Evolutionary conservation across 2,113 vertebrate genomes (phyloP).

Genomic region (Vulpes lagopus): DNA sequence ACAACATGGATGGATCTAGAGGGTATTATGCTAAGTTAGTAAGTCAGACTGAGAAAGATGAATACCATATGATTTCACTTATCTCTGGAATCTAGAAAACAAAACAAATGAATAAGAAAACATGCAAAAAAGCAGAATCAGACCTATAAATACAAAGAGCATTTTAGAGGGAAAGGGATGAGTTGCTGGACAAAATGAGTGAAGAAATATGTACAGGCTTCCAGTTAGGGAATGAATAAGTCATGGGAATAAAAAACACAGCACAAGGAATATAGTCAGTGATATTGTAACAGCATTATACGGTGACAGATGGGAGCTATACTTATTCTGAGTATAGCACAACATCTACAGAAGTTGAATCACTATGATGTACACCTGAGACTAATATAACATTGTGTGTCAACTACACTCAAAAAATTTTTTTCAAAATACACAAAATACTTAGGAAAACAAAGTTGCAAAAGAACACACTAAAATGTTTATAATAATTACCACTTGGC

Average conservation of each 20-base stretch:
- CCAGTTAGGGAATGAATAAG: not conserved
- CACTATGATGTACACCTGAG: not conserved
- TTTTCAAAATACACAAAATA: not conserved
- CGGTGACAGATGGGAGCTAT: not conserved
- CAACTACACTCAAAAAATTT: not conserved
- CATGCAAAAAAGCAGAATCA: not conserved
- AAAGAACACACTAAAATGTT: not conserved
- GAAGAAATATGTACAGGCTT: not conserved
- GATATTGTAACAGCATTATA: not conserved
- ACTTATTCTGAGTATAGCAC: not conserved
- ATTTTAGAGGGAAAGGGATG: not conserved
- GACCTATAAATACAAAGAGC: not conserved
- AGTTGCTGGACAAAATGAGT: not conserved
- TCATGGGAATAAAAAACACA: not conserved
- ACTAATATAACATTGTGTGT: not conserved
- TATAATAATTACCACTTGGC: not conserved
- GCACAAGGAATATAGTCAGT: not conserved
- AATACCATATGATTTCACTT: not conserved
- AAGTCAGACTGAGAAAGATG: not conserved
- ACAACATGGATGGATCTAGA: not conserved
- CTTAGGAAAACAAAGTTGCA: not conserved
- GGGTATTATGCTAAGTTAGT: not conserved
- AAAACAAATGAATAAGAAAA: not conserved
- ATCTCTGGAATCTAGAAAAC: not conserved
- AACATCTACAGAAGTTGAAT: not conserved